Base-by-base conservation (phyloP, 2,113 vertebrate genomes). In the Hydrochoerus hydrochaeris region DNA sequence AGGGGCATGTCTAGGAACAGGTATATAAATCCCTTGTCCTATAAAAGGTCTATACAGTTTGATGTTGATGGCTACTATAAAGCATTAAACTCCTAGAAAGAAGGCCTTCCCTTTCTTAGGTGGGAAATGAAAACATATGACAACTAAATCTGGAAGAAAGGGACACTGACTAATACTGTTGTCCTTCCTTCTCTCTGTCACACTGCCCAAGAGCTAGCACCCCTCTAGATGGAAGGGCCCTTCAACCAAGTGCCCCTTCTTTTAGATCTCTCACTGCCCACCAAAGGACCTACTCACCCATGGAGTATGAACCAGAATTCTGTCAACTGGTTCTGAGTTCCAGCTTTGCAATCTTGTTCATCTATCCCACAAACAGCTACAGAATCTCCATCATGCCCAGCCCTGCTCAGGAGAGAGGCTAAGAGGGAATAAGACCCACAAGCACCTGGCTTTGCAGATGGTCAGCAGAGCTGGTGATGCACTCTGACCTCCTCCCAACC, bases 371-470 rank as follows among this genome's bases (percentile, higher is more conserved):
- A 80, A 32, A 9, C 2, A 20, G 2, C 12, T 71, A 11, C 3
- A 1, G 38, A 49, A 0, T 73, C 49, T 86, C 88, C 28, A 65
- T 35, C 54, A 84, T 4, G 38, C 8, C n/a, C 46, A 20, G 54
- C 28, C 71, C 1, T 65, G 35, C 35, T 5, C 35, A 28, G 14
- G 30, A 41, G 38, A 16, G 22, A 58, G 41, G 38, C 8, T 24
- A 46, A 75, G 35, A 49, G 24, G 35, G 44, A 84, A 0, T 28
- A 19, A 82, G 80, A 41, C 17, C 80, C 75, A 30, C 5, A 58
- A 60, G 67, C 54, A 58, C 65, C 49, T 85, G 78, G 30, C 44
- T 95, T 90, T 58, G 35, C 67, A 44, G 93, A 91, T 28, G 20
- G 22, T 46, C 22, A 44, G 11, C 30, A 46, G 46, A 91, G 35